Evolutionary conservation across 2,797 vertebrate species (phyloP).

Genomic region (Craterocephalus amniculus): DNA sequence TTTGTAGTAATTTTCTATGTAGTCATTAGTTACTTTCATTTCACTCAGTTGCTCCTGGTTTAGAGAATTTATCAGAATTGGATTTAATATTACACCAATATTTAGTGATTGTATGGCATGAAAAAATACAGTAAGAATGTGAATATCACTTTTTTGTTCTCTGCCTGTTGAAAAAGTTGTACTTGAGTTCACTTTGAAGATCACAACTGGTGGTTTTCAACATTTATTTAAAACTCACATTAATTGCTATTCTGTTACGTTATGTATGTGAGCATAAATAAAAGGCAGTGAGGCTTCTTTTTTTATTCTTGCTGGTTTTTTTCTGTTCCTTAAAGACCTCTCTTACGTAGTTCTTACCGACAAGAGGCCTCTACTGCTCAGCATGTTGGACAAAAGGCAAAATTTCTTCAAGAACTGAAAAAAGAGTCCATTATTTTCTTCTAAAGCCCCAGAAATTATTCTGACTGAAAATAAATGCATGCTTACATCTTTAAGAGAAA

Average conservation of each 20-base stretch:
- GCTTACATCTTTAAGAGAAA: background rate
- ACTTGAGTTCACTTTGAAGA: background rate
- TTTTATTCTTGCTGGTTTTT: background rate
- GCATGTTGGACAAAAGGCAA: background rate
- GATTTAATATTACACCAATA: background rate
- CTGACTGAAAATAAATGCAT: background rate
- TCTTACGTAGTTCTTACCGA: too few species aligned
- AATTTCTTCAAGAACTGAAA: background rate
- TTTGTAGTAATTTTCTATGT: slow-evolving; percentile 4
- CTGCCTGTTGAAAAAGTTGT: background rate
- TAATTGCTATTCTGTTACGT: background rate
- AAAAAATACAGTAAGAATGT: too few species aligned
- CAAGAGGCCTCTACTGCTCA: background rate
- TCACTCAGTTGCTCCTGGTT: background rate
- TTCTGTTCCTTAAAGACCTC: too few species aligned
- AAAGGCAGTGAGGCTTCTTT: background rate
- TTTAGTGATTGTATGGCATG: too few species aligned
- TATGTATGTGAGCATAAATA: background rate
- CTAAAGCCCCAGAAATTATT: background rate
- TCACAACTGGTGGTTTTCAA: background rate
- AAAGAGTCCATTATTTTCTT: background rate
- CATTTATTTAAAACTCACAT: background rate
- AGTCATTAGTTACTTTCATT: slow-evolving; percentile 6
- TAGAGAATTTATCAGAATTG: background rate
- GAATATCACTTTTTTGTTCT: background rate